Evolutionary conservation across 2,888 invertebrate genomes (phyloP).

Genomic region (Drosophila sordidula): DNA sequence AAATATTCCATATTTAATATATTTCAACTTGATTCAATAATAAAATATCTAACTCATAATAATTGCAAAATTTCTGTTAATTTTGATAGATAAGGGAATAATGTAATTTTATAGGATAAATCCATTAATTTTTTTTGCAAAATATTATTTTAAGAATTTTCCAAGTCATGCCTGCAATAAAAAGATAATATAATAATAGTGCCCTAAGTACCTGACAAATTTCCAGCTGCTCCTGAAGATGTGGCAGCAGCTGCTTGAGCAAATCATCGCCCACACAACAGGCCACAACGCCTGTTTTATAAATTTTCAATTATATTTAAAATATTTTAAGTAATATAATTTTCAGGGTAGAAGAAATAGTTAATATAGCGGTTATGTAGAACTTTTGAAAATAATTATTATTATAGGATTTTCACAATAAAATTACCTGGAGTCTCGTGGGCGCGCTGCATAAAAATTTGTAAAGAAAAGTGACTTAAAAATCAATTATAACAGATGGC

Average conservation of each 20-base stretch:
- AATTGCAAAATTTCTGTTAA: too few species aligned
- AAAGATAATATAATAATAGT: too few species aligned
- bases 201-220: constrained; percentile 89
- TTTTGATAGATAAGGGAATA: too few species aligned
- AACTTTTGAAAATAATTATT: neutral
- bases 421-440: constrained; percentile 94
- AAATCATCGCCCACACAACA: constrained; percentile 99
- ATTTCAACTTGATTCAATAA: too few species aligned
- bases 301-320: constrained; percentile 1
- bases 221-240: constrained; percentile 97
- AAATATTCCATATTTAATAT: too few species aligned
- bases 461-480: constrained; percentile 15
- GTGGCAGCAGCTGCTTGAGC: constrained; percentile 95
- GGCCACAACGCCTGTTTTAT: constrained; percentile 89
- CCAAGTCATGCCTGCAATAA: neutral
- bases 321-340: neutral
- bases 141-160: neutral
- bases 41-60: too few species aligned
- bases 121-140: neutral
- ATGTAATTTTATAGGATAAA: too few species aligned
- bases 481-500: neutral
- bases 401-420: neutral
- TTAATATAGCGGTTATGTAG: neutral
- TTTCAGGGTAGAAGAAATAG: neutral
- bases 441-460: constrained; percentile 93